These are phyloP conservation scores for Dugesia japonica DNA, from an alignment of 2,888 invertebrate genomes.

Conservation along the genomic window DNA sequence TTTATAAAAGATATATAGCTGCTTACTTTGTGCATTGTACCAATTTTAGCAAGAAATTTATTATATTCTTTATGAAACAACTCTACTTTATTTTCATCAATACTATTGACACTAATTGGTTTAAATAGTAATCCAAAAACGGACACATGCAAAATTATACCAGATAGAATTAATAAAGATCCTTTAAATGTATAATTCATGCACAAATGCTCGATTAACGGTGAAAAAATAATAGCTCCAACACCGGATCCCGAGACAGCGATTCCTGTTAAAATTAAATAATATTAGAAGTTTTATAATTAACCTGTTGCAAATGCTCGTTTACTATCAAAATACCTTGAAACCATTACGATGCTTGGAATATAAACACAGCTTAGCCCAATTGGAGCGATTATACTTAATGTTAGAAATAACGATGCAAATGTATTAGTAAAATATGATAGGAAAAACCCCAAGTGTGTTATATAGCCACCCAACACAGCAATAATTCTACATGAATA, in stretches of 20 bases:
- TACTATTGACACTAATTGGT: neutral
- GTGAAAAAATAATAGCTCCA: slow-evolving; percentile 76
- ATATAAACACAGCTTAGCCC: slow-evolving; percentile 46
- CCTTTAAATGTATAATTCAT: slow-evolving; percentile 66
- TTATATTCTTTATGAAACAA: neutral
- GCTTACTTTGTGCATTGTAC: neutral
- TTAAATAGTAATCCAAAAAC: slow-evolving; percentile 76
- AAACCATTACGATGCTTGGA: slow-evolving; percentile 45
- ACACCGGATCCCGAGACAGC: slow-evolving; percentile 88
- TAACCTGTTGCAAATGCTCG: slow-evolving; percentile 44
- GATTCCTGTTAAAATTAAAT: slow-evolving; percentile 59
- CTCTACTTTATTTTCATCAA: neutral
- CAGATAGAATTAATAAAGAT: slow-evolving; percentile 67
- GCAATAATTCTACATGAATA: slow-evolving; percentile 44
- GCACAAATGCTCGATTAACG: slow-evolving; percentile 53
- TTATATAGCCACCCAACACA: slow-evolving; percentile 43
- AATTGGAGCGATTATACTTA: slow-evolving; percentile 44
- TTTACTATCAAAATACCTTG: slow-evolving; percentile 47
- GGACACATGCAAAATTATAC: slow-evolving; percentile 67
- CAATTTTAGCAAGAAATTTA: neutral
- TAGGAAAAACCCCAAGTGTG: slow-evolving; percentile 41
- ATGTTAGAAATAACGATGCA: slow-evolving; percentile 43
- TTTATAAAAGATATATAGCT: no score
- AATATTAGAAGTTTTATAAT: no score
- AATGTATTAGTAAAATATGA: slow-evolving; percentile 42